Evolutionary conservation across 2,797 vertebrate species (phyloP), one percentile per base, ranked within the genome.

Genomic region (Euthynnus affinis): DNA sequence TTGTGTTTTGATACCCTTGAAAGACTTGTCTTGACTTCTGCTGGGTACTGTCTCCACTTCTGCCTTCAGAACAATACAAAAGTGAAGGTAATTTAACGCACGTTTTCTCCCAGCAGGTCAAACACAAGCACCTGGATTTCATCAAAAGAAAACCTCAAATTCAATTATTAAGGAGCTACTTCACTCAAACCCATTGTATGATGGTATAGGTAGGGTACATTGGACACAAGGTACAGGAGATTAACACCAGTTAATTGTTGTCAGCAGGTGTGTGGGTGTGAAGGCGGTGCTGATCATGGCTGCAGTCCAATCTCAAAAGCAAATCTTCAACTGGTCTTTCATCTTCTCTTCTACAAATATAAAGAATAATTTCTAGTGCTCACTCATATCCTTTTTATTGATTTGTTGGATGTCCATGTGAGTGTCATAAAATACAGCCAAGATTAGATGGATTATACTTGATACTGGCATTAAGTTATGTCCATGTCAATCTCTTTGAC

Each of bases 181-280:
- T 48, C 67, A 61, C 48, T 69, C 25, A 42, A 59, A n/a, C n/a
- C n/a, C n/a, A n/a, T n/a, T n/a, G 29, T 69, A 40, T 20, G 17
- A 55, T 56, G 22, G 27, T 8, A 40, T 23, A 17, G 53, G 29
- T 40, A n/a, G 49, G 40, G 7, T 7, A 32, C n/a, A n/a, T n/a
- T n/a, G n/a, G 46, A 60, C 55, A 52, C 29, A 1, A 29, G 51
- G 22, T 14, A 6, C 32, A 0, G 25, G 61, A 4, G 17, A 84
- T 76, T 69, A 64, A 69, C 55, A 72, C 40, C 37, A 69, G n/a
- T n/a, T n/a, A 59, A 71, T n/a, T n/a, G n/a, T n/a, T 68, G 57
- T 72, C 81, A 68, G 58, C 48, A 58, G 29, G 37, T 71, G 40
- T 60, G 55, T 51, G 44, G 5, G 46, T 51, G n/a, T 44, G 14